These are phyloP conservation scores for Carabus problematicus DNA, from an alignment of 2,888 invertebrate genomes.

Conservation along the genomic window DNA sequence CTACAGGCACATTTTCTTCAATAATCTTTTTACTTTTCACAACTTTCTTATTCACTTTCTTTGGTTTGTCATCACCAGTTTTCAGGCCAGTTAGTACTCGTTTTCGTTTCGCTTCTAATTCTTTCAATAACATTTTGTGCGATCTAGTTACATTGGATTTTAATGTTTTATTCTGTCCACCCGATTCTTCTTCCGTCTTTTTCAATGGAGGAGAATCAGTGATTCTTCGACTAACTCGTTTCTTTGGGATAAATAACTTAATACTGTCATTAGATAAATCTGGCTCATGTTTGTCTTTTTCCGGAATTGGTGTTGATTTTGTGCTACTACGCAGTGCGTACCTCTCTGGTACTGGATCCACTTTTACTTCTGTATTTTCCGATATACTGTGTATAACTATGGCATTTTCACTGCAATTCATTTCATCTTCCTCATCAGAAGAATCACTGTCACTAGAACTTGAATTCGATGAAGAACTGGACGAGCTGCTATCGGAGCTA, in stretches of 20 bases:
- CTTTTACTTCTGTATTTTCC: background rate
- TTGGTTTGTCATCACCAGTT: conserved; percentile 20
- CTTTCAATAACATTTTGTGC: conserved; percentile 45
- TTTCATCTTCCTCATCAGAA: conserved; percentile 8
- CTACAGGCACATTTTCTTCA: background rate
- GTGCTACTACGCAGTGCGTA: no score
- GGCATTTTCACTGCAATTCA: conserved; percentile 9
- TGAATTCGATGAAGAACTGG: conserved; percentile 11
- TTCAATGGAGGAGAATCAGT: background rate
- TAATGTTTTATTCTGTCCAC: background rate
- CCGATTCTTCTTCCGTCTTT: background rate
- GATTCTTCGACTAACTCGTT: background rate
- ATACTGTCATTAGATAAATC: no score
- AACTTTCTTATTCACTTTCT: conserved; percentile 10
- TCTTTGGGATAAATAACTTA: background rate
- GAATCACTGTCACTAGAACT: background rate
- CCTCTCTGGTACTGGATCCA: no score
- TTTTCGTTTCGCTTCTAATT: conserved; percentile 52
- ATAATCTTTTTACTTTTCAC: background rate
- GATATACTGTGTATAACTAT: conserved; percentile 21
- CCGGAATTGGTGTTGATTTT: background rate
- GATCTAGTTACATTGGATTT: conserved; percentile 19
- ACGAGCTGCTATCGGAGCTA: background rate
- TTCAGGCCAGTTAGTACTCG: conserved; percentile 50
- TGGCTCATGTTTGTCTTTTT: background rate